A percentile compares a stretch with the other conserved stretches of the same genome.
These are phyloP conservation scores for Cololabis saira DNA, from an alignment of 2,113 vertebrate species.

Conservation along the genomic window DNA sequence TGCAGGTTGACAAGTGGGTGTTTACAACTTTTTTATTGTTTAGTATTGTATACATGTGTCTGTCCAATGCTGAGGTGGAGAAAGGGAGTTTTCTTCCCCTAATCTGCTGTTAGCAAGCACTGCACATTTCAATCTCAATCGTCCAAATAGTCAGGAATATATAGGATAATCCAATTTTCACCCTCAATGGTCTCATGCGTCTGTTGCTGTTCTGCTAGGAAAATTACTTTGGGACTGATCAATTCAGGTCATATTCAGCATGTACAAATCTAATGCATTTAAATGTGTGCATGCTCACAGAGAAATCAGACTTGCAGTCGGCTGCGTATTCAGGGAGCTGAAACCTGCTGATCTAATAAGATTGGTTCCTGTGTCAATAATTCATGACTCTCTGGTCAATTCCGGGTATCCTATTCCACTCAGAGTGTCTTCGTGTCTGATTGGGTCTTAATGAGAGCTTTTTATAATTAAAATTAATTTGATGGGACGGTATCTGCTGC, in stretches of 20 bases:
- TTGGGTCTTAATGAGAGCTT: constrained; percentile 83
- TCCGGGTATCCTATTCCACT: constrained; percentile 68
- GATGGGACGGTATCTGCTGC: constrained; percentile 65
- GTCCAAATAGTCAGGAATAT: constrained; percentile 40
- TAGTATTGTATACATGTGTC: background rate
- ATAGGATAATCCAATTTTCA: constrained; percentile 56
- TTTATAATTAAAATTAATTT: constrained; percentile 86
- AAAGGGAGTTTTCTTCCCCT: constrained; percentile 11
- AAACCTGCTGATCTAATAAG: constrained; percentile 78
- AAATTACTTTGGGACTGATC: constrained; percentile 52
- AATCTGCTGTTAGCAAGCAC: constrained; percentile 23
- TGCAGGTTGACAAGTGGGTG: background rate
- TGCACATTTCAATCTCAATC: constrained; percentile 46
- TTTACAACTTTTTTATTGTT: constrained; percentile 14
- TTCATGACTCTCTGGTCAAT: constrained; percentile 76
- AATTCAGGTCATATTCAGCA: constrained; percentile 42
- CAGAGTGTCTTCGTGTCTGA: constrained; percentile 78
- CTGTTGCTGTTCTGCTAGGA: constrained; percentile 24
- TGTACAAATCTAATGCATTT: constrained; percentile 33
- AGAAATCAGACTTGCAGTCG: constrained; percentile 41
- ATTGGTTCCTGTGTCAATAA: constrained; percentile 79
- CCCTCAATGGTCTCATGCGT: constrained; percentile 41
- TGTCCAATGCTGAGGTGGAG: background rate
- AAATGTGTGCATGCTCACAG: constrained; percentile 8
- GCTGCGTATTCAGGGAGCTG: constrained; percentile 39